Evolutionary conservation across 35 echinoderm and acorn worm species (phyloP).

Genomic region (Diadema setosum): DNA sequence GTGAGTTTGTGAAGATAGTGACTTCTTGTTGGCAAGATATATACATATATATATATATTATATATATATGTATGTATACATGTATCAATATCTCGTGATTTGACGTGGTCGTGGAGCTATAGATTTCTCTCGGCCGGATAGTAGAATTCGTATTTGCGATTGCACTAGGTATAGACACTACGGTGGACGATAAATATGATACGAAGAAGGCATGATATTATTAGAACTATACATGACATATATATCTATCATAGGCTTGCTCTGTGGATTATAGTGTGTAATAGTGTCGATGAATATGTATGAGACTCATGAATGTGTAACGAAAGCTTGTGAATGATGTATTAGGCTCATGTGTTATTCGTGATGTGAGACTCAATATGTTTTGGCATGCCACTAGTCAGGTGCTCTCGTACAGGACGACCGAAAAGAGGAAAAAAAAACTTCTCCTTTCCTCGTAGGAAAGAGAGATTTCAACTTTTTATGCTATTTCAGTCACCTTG

Average conservation of each 20-base stretch:
- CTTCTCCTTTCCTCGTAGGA: not conserved
- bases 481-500: conserved; percentile 2
- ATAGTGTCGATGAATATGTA: conserved; percentile 5
- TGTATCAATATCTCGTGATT: not conserved
- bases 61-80: too few species aligned
- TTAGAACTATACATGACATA: not conserved
- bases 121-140: not conserved
- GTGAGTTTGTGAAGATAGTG: not conserved
- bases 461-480: conserved; percentile 14
- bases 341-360: not conserved
- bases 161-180: not conserved
- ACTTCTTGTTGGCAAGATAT: not conserved
- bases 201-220: not conserved
- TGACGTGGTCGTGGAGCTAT: not conserved
- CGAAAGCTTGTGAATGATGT: not conserved
- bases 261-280: not conserved
- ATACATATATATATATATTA: too few species aligned
- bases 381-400: too few species aligned
- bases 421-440: too few species aligned
- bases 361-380: not conserved
- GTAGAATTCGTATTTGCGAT: not conserved
- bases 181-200: not conserved
- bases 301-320: not conserved
- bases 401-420: too few species aligned
- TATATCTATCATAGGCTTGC: not conserved